Percentiles rank a stretch among this genome's conserved stretches.
Conservation (phyloP, 2,797 vertebrate genomes). For the Sebastes jordani region DNA sequence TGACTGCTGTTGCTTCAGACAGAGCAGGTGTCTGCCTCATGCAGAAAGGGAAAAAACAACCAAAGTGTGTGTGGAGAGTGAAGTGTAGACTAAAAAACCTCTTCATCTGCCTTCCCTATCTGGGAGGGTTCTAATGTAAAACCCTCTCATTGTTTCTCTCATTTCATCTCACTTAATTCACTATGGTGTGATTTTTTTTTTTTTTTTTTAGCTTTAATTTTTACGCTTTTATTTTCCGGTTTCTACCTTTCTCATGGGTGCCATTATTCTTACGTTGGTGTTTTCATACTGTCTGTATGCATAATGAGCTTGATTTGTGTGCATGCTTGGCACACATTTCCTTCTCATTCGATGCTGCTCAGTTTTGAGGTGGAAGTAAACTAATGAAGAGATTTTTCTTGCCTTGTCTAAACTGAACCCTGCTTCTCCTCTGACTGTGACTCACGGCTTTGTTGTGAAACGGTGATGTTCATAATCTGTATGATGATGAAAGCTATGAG, state of each 20-base stretch:
- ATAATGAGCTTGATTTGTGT: conserved; percentile 42
- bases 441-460: conserved; percentile 30
- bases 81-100: conserved; percentile 48
- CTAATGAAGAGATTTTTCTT: conserved; percentile 67
- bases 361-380: conserved; percentile 52
- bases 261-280: conserved; percentile 62
- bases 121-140: conserved; percentile 38
- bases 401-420: conserved; percentile 80
- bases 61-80: conserved; percentile 69
- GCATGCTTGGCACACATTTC: conserved; percentile 18
- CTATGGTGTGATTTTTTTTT: conserved; percentile 28
- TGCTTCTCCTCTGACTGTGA: conserved; percentile 46
- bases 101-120: conserved; percentile 55
- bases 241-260: conserved; percentile 68
- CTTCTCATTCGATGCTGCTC: conserved; percentile 42
- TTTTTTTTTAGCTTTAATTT: conserved; percentile 50
- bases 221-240: conserved; percentile 42
- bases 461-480: conserved; percentile 5
- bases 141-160: not conserved
- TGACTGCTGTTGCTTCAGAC: conserved; percentile 47
- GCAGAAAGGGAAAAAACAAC: conserved; percentile 61
- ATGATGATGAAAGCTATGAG: conserved; percentile 19
- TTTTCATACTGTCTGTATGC: conserved; percentile 49
- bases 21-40: conserved; percentile 37
- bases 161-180: conserved; percentile 39